Conservation (phyloP, 2,113 vertebrate species). For the Anoura caudifer region DNA sequence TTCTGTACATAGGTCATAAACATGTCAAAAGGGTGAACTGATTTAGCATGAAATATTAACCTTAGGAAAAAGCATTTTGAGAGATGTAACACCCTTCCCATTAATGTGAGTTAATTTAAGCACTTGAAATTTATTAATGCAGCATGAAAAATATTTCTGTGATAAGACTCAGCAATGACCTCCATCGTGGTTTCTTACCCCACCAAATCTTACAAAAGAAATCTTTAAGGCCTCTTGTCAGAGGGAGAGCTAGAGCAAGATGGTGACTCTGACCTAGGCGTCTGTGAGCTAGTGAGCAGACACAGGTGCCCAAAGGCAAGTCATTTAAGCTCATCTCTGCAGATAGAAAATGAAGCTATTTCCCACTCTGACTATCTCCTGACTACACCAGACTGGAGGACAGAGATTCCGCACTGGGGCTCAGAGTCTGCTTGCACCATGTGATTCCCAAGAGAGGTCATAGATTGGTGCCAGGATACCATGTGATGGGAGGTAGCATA, state of each 20-base stretch:
- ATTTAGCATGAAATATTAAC: slow-evolving; percentile 68
- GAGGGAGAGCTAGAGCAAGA: not conserved
- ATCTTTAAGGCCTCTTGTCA: not conserved
- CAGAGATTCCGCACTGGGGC: not conserved
- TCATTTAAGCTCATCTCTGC: not conserved
- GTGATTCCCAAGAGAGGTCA: not conserved
- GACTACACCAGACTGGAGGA: not conserved
- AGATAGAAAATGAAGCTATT: not conserved
- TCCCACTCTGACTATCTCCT: not conserved
- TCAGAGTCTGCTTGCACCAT: not conserved
- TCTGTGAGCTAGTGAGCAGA: not conserved
- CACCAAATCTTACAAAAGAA: not conserved
- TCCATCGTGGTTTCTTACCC: not conserved
- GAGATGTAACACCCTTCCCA: slow-evolving; percentile 52
- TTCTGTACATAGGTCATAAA: slow-evolving; percentile 54
- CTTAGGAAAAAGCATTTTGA: slow-evolving; percentile 58
- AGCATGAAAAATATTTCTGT: not conserved
- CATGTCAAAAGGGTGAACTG: slow-evolving; percentile 57
- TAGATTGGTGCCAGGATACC: not conserved
- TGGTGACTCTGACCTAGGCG: not conserved
- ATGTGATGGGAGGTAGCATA: not conserved
- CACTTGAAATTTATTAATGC: not conserved
- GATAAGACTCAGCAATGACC: not conserved
- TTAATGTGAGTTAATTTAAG: slow-evolving; percentile 34
- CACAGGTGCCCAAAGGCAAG: not conserved